Conservation (phyloP, 2,113 vertebrate species). For the Xiphophorus maculatus region DNA sequence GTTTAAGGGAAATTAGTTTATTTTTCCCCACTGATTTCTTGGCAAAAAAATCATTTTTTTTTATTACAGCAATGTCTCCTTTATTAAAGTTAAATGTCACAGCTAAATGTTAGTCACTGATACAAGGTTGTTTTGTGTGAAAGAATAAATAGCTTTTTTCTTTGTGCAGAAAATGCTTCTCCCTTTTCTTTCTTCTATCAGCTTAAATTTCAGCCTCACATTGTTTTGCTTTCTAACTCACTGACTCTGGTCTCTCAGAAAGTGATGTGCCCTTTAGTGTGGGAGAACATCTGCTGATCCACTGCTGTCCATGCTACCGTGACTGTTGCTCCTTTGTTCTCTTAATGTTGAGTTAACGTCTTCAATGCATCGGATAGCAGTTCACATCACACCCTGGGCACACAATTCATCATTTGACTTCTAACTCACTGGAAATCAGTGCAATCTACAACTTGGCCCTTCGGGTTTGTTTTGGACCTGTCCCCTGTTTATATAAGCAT, state of each 20-base stretch:
- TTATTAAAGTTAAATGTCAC: conserved; percentile 40
- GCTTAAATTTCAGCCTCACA: conserved; percentile 16
- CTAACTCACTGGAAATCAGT: not conserved
- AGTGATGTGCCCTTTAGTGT: conserved; percentile 19
- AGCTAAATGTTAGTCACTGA: conserved; percentile 27
- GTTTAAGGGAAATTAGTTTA: not conserved
- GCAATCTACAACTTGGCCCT: not conserved
- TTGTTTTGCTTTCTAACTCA: conserved; percentile 6
- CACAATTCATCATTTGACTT: conserved; percentile 5
- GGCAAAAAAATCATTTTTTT: conserved; percentile 6
- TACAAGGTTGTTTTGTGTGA: conserved; percentile 13
- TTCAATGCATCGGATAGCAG: conserved; percentile 22
- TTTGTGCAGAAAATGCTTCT: conserved; percentile 7
- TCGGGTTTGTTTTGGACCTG: not conserved
- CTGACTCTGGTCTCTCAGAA: conserved; percentile 10
- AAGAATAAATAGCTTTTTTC: conserved; percentile 21
- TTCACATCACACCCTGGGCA: not conserved
- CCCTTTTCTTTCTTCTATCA: conserved; percentile 5
- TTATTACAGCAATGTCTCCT: conserved; percentile 5
- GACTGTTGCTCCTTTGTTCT: not conserved
- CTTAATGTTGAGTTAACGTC: not conserved
- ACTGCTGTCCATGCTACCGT: not conserved
- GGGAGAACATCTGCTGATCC: conserved; percentile 36
- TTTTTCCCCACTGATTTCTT: conserved; percentile 5
- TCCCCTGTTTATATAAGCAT: not conserved